phyloP scores from a whole-genome alignment of 2,113 vertebrate genomes.

The Rhadina sibilatrix region DNA sequence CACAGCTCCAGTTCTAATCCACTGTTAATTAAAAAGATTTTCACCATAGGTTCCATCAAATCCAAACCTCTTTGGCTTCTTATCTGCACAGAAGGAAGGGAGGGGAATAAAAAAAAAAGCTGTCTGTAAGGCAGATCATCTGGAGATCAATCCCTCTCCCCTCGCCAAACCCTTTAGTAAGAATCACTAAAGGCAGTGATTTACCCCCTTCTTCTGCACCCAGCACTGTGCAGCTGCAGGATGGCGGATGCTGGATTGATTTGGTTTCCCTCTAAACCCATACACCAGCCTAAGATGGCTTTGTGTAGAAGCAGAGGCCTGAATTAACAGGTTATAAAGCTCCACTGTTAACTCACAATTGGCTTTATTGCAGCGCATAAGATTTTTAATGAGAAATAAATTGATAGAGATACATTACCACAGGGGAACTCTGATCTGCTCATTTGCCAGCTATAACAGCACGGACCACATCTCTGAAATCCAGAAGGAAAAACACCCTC shows the following conservation, averaged over 20 bases:
- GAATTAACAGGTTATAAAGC: slow-evolving; percentile 21
- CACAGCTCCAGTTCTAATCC: neutral
- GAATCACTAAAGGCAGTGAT: neutral
- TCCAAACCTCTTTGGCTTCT: neutral
- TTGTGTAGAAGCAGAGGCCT: neutral
- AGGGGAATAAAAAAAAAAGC: neutral
- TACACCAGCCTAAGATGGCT: neutral
- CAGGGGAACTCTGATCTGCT: neutral
- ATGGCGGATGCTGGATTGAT: neutral
- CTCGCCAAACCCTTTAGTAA: neutral
- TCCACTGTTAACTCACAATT: neutral
- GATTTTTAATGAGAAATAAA: slow-evolving; percentile 48
- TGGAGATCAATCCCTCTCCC: neutral
- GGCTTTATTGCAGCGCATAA: neutral
- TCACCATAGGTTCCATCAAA: neutral
- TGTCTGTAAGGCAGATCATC: neutral
- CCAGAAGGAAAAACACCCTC: neutral
- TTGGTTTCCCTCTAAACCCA: neutral
- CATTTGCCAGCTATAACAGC: neutral
- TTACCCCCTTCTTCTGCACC: neutral
- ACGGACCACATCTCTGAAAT: neutral
- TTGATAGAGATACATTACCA: neutral
- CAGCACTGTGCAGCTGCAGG: fast-evolving
- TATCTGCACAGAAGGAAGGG: neutral
- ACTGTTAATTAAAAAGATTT: slow-evolving; percentile 35